A percentile compares a stretch with the other conserved stretches of the same genome.
Conservation (phyloP, 2,113 vertebrate genomes). For the Mohoua ochrocephala region DNA sequence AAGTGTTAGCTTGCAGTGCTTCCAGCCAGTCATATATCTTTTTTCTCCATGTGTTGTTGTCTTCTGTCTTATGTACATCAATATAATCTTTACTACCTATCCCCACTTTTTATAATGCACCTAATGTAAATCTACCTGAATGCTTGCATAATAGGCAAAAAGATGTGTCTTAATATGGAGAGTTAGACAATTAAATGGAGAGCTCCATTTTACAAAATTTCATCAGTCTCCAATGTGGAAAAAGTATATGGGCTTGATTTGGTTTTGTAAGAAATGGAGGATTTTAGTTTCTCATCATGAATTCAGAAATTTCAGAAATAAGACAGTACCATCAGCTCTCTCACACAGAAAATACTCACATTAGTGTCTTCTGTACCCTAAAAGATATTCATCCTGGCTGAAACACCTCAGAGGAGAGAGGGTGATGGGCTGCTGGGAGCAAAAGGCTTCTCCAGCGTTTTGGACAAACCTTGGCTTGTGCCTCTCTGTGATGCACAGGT, state of each 20-base stretch:
- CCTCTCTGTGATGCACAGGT: accelerated
- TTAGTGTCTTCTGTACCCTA: neutral
- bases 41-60: constrained; percentile 44
- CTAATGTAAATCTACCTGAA: constrained; percentile 55
- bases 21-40: constrained; percentile 58
- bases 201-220: neutral
- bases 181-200: neutral
- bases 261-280: neutral
- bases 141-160: neutral
- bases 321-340: neutral
- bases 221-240: neutral
- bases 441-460: neutral
- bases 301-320: neutral
- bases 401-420: neutral
- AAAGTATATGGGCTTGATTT: neutral
- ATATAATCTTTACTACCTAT: constrained; percentile 49
- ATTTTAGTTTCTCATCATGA: neutral
- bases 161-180: neutral
- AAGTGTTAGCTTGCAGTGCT: constrained; percentile 51
- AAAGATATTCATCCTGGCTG: neutral
- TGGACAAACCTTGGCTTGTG: neutral
- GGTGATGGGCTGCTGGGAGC: neutral
- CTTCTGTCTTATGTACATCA: constrained; percentile 24
- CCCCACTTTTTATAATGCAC: neutral
- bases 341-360: neutral